Evolutionary conservation across 2,113 vertebrate species (phyloP), one percentile per base, ranked within the genome.

Genomic region (Dolichallabes microphthalmus): DNA sequence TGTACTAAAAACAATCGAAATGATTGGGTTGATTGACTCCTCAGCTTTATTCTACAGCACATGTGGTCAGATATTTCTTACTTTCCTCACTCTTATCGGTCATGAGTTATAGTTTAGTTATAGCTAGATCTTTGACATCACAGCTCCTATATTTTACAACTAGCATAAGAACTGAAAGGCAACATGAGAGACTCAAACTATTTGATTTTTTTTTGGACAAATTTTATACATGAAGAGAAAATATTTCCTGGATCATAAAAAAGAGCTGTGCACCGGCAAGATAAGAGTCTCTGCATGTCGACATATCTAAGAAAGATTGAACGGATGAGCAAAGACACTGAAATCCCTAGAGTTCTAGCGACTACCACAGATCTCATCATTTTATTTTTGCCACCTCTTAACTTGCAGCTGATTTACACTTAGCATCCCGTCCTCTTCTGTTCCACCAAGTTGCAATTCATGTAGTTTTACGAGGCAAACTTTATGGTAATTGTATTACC

Each of bases 301-400:
- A 50, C 73, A 75, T 58, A 32, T 78, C n/a, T 32, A 17, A 27
- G 20, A 9, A 78, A 57, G n/a, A 78, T 57, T 27, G 17, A 19
- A 32, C 32, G 75, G n/a, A 58, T 78, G 27, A 57, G 17, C 20
- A 78, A 78, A 78, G 27, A 30, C 27, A 58, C 52, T 58, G 32
- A 57, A 78, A 78, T 77, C 75, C 52, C 11, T 15, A 32, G 75
- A 77, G n/a, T 57, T 77, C 27, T 55, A 12, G 27, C 50, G 11
- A 77, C n/a, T 32, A 32, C 52, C 52, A 77, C 75, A 57, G 32
- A 77, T 57, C 53, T 53, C 52, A 20, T 78, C 52, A 52, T 53
- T 53, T 75, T 75, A n/a, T 75, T 75, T 75, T 75, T 74, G 27
- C 73, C 50, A 53, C 73, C 25, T 75, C 45, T 75, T 53, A n/a